phyloP scores from a whole-genome alignment of 2,113 vertebrate genomes.

The Lophochroa leadbeateri region DNA sequence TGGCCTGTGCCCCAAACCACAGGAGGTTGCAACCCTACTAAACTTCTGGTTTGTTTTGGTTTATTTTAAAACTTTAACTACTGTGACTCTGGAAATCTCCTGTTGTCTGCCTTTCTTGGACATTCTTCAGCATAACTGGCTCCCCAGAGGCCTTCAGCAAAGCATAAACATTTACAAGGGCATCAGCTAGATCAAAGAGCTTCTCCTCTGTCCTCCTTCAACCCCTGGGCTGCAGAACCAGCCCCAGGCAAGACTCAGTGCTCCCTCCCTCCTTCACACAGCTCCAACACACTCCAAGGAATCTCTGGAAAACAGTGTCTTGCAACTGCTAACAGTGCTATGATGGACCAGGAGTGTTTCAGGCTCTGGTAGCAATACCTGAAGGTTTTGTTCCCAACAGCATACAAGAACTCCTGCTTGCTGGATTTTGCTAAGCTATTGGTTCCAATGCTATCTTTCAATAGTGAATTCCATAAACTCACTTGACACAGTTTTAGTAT shows the following conservation, averaged over 20 bases:
- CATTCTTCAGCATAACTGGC: not conserved
- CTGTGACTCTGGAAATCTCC: not conserved
- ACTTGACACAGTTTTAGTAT: not conserved
- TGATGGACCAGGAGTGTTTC: not conserved
- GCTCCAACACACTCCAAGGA: not conserved
- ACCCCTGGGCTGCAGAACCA: not conserved
- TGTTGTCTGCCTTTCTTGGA: not conserved
- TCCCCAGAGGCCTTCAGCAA: not conserved
- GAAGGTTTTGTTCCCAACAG: not conserved
- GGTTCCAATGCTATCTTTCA: not conserved
- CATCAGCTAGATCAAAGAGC: not conserved
- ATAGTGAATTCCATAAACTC: not conserved
- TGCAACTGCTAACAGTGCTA: not conserved
- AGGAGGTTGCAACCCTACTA: not conserved
- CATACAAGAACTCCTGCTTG: not conserved
- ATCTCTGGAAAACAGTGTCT: not conserved
- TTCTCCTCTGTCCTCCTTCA: not conserved
- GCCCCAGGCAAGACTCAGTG: not conserved
- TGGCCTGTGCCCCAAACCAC: not conserved
- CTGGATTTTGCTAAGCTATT: not conserved
- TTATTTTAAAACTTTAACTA: conserved; percentile 25
- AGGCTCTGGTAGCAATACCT: not conserved
- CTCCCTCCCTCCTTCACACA: not conserved
- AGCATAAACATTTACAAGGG: not conserved
- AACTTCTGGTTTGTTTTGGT: not conserved